Percentiles rank a stretch among this genome's conserved stretches.
Evolutionary conservation across 2,888 invertebrate species (phyloP).

Genomic region (Boloria selene): DNA sequence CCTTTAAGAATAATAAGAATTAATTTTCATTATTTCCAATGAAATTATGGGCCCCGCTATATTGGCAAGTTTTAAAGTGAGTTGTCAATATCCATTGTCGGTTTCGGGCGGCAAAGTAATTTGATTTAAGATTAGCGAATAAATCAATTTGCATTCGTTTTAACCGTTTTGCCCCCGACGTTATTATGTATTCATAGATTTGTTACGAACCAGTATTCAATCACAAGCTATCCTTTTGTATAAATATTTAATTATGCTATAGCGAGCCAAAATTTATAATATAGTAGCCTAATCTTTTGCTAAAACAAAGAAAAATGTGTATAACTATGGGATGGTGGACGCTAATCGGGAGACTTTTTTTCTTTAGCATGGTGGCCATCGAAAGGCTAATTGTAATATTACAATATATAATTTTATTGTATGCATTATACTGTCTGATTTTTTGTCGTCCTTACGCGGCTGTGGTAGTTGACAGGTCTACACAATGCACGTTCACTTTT

Average conservation of each 20-base stretch:
- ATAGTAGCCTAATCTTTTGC: no score
- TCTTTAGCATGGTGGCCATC: no score
- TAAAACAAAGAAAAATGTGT: no score
- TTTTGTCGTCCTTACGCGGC: no score
- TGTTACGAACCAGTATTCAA: background rate
- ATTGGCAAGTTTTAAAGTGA: constrained; percentile 5
- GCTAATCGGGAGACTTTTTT: no score
- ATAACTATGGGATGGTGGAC: no score
- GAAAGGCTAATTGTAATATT: no score
- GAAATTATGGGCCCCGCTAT: constrained; percentile 1
- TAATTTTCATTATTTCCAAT: constrained; percentile 3
- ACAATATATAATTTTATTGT: no score
- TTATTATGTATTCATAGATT: constrained; percentile 17
- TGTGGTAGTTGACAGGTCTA: no score
- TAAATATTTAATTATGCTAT: background rate
- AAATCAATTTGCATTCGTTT: constrained; percentile 31
- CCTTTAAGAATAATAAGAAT: constrained; percentile 13
- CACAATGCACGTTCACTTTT: no score
- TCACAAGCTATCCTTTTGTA: background rate
- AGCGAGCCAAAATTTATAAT: no score
- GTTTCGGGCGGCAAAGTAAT: constrained; percentile 22
- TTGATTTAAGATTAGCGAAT: constrained; percentile 27
- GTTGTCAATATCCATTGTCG: constrained; percentile 14
- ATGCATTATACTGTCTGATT: no score
- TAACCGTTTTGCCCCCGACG: constrained; percentile 23